Evolutionary conservation across 2,113 vertebrate genomes (phyloP).

Genomic region (Callopanchax toddi): DNA sequence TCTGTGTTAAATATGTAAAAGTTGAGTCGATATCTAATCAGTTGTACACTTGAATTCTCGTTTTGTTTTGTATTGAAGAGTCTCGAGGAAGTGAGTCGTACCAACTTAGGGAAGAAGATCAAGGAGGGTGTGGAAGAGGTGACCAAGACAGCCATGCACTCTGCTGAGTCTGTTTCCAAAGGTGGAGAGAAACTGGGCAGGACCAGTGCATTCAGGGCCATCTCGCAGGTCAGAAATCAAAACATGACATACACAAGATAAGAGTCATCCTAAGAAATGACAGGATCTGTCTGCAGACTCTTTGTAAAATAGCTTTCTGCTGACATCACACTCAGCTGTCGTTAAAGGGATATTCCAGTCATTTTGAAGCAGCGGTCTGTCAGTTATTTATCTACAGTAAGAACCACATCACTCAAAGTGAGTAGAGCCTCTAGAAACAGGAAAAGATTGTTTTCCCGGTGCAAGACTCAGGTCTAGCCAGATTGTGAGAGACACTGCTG

Average conservation of each 20-base stretch:
- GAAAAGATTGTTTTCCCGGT: no score
- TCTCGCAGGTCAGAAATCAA: constrained; percentile 81
- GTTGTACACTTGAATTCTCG: background rate
- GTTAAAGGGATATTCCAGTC: no score
- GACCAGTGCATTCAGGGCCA: constrained; percentile 86
- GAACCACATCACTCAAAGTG: no score
- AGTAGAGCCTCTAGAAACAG: no score
- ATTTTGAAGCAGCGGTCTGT: no score
- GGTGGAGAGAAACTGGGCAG: constrained; percentile 89
- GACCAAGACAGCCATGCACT: constrained; percentile 87
- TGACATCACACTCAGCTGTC: background rate
- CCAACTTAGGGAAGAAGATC: constrained; percentile 90
- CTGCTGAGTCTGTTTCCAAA: constrained; percentile 87
- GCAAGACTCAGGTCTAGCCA: no score
- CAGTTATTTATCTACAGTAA: no score
- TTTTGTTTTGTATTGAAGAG: constrained; percentile 70
- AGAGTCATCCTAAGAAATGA: background rate
- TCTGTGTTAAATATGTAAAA: no score
- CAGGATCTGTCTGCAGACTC: background rate
- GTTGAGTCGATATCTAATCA: accelerated
- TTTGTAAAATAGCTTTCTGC: background rate
- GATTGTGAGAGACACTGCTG: no score
- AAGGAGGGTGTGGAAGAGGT: constrained; percentile 91
- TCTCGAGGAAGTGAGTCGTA: constrained; percentile 88
- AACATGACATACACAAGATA: background rate